phyloP scores from a whole-genome alignment of 2,888 invertebrate genomes.

The Caenorhabditis angaria region DNA sequence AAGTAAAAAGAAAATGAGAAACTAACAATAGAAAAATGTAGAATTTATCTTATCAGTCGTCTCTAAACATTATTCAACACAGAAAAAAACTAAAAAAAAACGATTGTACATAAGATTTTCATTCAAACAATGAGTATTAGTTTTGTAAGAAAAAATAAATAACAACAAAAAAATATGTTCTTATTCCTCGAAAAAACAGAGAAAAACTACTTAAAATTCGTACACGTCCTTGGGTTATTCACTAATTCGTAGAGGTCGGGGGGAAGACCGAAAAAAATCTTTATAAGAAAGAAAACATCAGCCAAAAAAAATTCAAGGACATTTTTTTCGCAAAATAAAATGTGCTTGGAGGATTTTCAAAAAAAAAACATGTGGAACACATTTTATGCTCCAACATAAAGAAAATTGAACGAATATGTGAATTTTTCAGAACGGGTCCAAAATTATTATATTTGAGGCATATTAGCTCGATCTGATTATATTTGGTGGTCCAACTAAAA shows the following conservation, averaged over 20 bases:
- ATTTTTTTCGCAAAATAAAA: neutral
- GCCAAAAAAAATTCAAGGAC: neutral
- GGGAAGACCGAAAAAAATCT: neutral
- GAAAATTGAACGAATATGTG: too few relatives aligned
- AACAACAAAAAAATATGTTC: neutral
- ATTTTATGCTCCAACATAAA: too few relatives aligned
- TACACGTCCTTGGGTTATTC: conserved; percentile 3
- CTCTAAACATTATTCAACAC: neutral
- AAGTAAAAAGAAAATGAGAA: neutral
- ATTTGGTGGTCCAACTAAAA: too few relatives aligned
- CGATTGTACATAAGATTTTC: neutral
- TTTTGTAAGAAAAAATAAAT: neutral
- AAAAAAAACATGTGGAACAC: neutral
- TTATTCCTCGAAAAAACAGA: too few relatives aligned
- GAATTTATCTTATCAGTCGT: neutral
- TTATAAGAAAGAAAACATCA: conserved; percentile 4
- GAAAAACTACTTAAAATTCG: conserved; percentile 7
- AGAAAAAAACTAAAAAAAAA: neutral
- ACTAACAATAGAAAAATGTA: neutral
- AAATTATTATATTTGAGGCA: too few relatives aligned
- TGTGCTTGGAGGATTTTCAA: neutral
- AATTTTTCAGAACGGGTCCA: too few relatives aligned
- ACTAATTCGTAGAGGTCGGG: conserved; percentile 7
- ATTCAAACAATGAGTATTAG: neutral
- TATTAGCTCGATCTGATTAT: too few relatives aligned